Evolutionary conservation across 2,888 invertebrate genomes (phyloP).

Genomic region (Diarsia dahlii): DNA sequence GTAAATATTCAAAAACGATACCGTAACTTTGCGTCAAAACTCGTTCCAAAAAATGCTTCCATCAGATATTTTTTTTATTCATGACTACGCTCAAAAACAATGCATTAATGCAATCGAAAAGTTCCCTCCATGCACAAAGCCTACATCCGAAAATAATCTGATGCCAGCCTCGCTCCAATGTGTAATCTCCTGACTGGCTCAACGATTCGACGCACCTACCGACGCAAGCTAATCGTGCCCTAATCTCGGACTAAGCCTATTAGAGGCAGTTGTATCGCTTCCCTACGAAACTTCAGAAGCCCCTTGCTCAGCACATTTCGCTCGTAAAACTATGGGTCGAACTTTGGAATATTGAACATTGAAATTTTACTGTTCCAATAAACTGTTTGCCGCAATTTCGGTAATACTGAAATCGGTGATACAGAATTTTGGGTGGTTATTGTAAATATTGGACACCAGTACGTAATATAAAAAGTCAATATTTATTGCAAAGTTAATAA

Average conservation of each 20-base stretch:
- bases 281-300: slow-evolving; percentile 90
- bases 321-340: slow-evolving; percentile 86
- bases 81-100: slow-evolving; percentile 43
- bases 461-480: background rate
- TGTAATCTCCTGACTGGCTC: slow-evolving; percentile 85
- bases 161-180: slow-evolving; percentile 82
- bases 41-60: slow-evolving; percentile 22
- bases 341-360: slow-evolving; percentile 84
- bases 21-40: slow-evolving; percentile 12
- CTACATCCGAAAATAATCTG: slow-evolving; percentile 80
- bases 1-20: slow-evolving; percentile 23
- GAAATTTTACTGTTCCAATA: slow-evolving; percentile 85
- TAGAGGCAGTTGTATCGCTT: slow-evolving; percentile 89
- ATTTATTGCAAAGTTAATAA: background rate
- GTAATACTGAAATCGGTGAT: slow-evolving; percentile 69
- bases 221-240: slow-evolving; percentile 88
- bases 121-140: slow-evolving; percentile 63
- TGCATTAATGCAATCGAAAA: slow-evolving; percentile 57
- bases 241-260: slow-evolving; percentile 90
- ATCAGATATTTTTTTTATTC: slow-evolving; percentile 43
- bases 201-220: slow-evolving; percentile 83
- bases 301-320: slow-evolving; percentile 86
- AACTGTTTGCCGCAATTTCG: slow-evolving; percentile 79
- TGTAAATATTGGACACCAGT: slow-evolving; percentile 62
- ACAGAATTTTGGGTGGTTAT: slow-evolving; percentile 65